Percentiles rank a stretch among this genome's conserved stretches.
phyloP scores from a whole-genome alignment of 1,140 invertebrate genomes.

The Drosophila sp. region DNA sequence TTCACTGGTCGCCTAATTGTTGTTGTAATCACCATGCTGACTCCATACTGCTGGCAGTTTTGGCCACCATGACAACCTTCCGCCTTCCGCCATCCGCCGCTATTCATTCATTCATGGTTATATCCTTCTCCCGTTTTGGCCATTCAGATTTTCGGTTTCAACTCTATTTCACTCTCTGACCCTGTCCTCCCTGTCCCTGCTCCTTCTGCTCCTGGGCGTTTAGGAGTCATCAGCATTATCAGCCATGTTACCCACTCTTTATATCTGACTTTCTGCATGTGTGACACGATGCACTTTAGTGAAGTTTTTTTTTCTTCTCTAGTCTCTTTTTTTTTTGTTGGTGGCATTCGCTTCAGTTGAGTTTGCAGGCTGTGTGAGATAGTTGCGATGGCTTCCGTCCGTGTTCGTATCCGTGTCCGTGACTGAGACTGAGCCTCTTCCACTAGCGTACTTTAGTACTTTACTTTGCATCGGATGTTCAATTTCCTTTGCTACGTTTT shows the following conservation, averaged over 20 bases:
- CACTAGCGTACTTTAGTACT: slow-evolving; percentile 34
- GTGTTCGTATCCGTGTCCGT: slow-evolving; percentile 38
- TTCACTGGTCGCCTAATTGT: slow-evolving; percentile 58
- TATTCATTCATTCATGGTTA: slow-evolving; percentile 70
- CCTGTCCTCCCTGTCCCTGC: background rate
- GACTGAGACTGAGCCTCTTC: slow-evolving; percentile 34
- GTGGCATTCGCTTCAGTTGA: slow-evolving; percentile 41
- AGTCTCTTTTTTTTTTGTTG: slow-evolving; percentile 14
- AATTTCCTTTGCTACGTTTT: slow-evolving; percentile 56
- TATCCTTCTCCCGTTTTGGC: slow-evolving; percentile 53
- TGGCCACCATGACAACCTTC: slow-evolving; percentile 60
- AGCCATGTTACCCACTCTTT: slow-evolving; percentile 22
- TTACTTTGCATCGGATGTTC: slow-evolving; percentile 60
- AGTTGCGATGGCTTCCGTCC: slow-evolving; percentile 62
- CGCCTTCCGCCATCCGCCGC: slow-evolving; percentile 61
- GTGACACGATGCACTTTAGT: slow-evolving; percentile 51
- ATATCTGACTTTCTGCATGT: slow-evolving; percentile 30
- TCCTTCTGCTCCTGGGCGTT: slow-evolving; percentile 33
- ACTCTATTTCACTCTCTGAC: slow-evolving; percentile 17
- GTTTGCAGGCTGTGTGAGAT: slow-evolving; percentile 51
- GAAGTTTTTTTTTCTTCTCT: slow-evolving; percentile 22
- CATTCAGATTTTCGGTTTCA: slow-evolving; percentile 39
- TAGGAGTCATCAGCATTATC: slow-evolving; percentile 73
- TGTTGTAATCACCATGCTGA: slow-evolving; percentile 63
- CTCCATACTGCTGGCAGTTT: slow-evolving; percentile 39